A percentile compares a stretch with the other conserved stretches of the same genome.
phyloP scores from a whole-genome alignment of 1,140 invertebrate genomes.

The Aricia agestis region DNA sequence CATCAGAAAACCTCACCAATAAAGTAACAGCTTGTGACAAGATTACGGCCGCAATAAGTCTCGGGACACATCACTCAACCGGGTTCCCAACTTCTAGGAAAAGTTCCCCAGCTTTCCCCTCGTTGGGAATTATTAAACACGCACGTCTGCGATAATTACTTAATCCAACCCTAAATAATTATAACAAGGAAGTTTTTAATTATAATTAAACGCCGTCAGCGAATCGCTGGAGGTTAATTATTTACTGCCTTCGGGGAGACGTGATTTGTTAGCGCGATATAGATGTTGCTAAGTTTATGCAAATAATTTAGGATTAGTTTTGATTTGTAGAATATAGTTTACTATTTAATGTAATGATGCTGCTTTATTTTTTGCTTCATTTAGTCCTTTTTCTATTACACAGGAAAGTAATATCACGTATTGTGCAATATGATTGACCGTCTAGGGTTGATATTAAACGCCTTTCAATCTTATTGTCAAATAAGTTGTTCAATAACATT shows the following conservation, averaged over 20 bases:
- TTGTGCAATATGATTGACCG: too few relatives aligned
- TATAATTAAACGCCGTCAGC: background rate
- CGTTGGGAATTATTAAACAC: slow-evolving; percentile 1
- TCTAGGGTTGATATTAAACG: too few relatives aligned
- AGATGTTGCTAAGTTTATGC: background rate
- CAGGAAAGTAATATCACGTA: too few relatives aligned
- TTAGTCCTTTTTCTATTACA: too few relatives aligned
- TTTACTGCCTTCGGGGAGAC: background rate
- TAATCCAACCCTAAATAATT: background rate
- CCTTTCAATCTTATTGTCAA: too few relatives aligned
- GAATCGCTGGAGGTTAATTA: background rate
- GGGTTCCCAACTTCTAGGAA: background rate
- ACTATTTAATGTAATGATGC: too few relatives aligned
- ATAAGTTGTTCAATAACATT: too few relatives aligned
- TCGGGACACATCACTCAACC: background rate
- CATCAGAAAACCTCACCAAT: background rate
- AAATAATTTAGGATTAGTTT: background rate
- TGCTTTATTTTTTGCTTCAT: too few relatives aligned
- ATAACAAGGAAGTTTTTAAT: background rate
- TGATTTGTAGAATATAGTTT: background rate
- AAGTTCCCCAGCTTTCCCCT: background rate
- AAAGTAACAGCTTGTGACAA: background rate
- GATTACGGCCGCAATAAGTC: background rate
- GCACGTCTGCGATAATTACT: background rate
- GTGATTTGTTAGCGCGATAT: background rate